Evolutionary conservation across 2,797 vertebrate species (phyloP), one percentile per base, ranked within the genome.

Genomic region (Cyprinella venusta): DNA sequence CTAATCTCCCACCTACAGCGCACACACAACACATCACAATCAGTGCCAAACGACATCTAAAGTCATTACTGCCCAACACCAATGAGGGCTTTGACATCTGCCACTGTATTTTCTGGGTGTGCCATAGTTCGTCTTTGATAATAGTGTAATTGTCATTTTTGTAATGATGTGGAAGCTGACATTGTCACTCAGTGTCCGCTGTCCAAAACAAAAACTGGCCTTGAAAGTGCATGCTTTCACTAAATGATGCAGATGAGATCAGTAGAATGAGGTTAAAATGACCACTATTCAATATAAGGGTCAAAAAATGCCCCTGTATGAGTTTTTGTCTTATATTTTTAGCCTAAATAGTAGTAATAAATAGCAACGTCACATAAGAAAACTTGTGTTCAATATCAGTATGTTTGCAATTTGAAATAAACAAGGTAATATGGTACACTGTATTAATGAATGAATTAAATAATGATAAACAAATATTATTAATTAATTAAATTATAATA

Each of bases 1-100:
- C 69, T 89, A 86, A 89, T 86, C 83, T 87, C 69, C 84, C 79
- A 30, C 84, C 85, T 24, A 80, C 59, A 26, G 76, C 63, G 69
- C 76, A 38, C 65, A 76, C 30, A 86, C 79, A 78, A 72, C 79
- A 70, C 72, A 63, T n/a, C 70, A 3, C 54, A 86, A 86, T 88
- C 79, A 84, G 67, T n/a, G 50, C 40, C 68, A 82, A 82, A 56
- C 16, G 30, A 21, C 74, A 54, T n/a, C 16, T 19, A 40, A 18
- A 26, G 21, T 1, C 19, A 24, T 38, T 26, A 40, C 19, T 18
- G 13, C 18, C 10, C 19, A 65, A 54, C 9, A 13, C 8, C 1
- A 38, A 10, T 9, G 8, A 63, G 15, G 68, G 76, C 48, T 76
- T 12, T 48, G 54, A 3, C 52, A 65, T 42, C 5, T 8, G 18